Evolutionary conservation across 2,113 vertebrate genomes (phyloP).

Genomic region (Sclerurus mexicanus): DNA sequence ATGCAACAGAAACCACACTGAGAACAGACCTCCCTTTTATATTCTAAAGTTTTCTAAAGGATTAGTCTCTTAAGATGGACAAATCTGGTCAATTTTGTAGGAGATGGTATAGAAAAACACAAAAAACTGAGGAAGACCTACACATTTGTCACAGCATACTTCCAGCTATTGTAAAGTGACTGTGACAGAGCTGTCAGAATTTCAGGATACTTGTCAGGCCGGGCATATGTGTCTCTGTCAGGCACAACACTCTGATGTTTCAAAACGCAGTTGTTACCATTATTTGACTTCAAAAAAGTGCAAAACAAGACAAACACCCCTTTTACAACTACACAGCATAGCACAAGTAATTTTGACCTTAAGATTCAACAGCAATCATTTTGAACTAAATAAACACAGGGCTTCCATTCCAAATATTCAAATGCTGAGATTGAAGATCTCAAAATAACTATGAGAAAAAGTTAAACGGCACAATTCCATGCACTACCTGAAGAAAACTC

Average conservation of each 20-base stretch:
- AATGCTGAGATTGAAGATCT: background rate
- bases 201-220: background rate
- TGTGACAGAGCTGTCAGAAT: background rate
- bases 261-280: background rate
- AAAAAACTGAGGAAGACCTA: background rate
- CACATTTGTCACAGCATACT: background rate
- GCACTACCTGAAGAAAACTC: background rate
- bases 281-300: background rate
- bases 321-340: background rate
- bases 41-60: background rate
- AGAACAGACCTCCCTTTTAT: background rate
- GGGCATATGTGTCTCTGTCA: background rate
- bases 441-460: background rate
- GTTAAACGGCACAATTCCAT: background rate
- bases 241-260: background rate
- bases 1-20: background rate
- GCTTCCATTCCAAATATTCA: background rate
- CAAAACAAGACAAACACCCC: background rate
- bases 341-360: background rate
- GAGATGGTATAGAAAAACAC: background rate
- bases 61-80: background rate
- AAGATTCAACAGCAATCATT: background rate
- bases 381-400: background rate
- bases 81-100: background rate
- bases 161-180: background rate